Evolutionary conservation across 2,888 invertebrate genomes (phyloP), one percentile per base, ranked within the genome.

Genomic region (Chymomyza caudatula): DNA sequence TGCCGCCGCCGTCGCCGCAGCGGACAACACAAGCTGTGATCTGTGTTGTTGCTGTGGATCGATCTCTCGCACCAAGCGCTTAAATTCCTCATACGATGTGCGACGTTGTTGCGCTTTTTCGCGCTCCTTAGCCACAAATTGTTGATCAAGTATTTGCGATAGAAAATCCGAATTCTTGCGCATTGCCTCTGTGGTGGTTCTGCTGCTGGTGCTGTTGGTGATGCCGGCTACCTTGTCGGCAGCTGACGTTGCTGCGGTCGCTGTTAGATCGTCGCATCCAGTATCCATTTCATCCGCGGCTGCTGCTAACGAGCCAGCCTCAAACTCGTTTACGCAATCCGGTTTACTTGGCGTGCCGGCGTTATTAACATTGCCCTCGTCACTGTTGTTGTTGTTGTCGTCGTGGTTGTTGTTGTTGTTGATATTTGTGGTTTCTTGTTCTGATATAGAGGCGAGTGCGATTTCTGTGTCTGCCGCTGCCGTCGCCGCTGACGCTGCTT

Each of bases 21-120:
- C 74, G 70, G 74, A 61, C 65, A 60, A 69, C 64, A n/a, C 61
- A 69, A 29, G 72, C 65, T 37, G 29, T 37, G 11, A 0, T 37
- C 11, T 11, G 5, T 15, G 67, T n/a, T 8, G 63, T 17, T 13
- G 47, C 54, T 6, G 60, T 63, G 58, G 71, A 60, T 90, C 89
- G 66, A 87, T 88, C 70, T 90, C 90, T 70, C 87, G 86, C 56
- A 90, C 89, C 63, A 90, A 82, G 65, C 88, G 88, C 71, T 91
- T 91, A 65, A 91, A 91, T 77, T 91, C 91, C 72, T 91, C 91
- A 69, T 91, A 90, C 8, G 91, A 91, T 74, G 91, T 91, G 67
- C 91, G 88, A 23, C 90, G 88, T 65, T 88, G 86, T 64, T 89
- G 89, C 51, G 89, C 88, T 69, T 90, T 90, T 70, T 85, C 88